A percentile compares a stretch with the other conserved stretches of the same genome.
phyloP scores from a whole-genome alignment of 2,797 vertebrate species.

The Gallinago nigripennis region DNA sequence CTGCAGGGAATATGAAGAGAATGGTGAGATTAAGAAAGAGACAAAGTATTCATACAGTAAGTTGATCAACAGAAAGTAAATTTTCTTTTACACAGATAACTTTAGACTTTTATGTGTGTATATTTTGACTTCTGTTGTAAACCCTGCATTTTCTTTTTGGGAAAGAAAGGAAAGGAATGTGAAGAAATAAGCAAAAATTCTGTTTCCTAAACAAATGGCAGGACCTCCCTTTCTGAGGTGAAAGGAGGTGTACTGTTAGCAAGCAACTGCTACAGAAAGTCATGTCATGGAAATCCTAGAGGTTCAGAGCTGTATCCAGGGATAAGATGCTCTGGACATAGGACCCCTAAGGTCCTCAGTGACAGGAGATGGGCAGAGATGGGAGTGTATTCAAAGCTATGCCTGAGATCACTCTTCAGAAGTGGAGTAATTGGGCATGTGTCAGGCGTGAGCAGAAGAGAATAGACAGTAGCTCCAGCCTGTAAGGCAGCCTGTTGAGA shows the following conservation, averaged over 20 bases:
- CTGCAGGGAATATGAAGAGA: slow-evolving; percentile 79
- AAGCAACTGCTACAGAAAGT: neutral
- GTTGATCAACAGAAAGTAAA: slow-evolving; percentile 16
- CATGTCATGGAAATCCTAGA: neutral
- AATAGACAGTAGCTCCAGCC: neutral
- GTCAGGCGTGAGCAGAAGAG: neutral
- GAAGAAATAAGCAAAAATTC: neutral
- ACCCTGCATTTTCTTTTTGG: neutral
- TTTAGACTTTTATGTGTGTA: neutral
- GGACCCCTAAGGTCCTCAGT: neutral
- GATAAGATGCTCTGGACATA: neutral
- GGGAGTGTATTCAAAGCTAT: neutral
- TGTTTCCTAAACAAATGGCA: neutral
- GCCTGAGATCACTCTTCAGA: neutral
- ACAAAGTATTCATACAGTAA: slow-evolving; percentile 82
- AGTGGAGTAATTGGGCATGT: neutral
- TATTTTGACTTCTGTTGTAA: neutral
- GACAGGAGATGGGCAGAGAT: neutral
- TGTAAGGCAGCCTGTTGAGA: neutral
- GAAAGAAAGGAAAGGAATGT: neutral
- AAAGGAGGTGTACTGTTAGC: neutral
- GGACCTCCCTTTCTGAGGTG: neutral
- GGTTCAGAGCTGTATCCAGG: neutral
- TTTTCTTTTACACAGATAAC: neutral
- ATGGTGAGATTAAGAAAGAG: slow-evolving; percentile 80